A percentile compares a stretch with the other conserved stretches of the same genome.
Evolutionary conservation across 2,797 vertebrate species (phyloP).

Genomic region (Neopelma chrysocephalum): DNA sequence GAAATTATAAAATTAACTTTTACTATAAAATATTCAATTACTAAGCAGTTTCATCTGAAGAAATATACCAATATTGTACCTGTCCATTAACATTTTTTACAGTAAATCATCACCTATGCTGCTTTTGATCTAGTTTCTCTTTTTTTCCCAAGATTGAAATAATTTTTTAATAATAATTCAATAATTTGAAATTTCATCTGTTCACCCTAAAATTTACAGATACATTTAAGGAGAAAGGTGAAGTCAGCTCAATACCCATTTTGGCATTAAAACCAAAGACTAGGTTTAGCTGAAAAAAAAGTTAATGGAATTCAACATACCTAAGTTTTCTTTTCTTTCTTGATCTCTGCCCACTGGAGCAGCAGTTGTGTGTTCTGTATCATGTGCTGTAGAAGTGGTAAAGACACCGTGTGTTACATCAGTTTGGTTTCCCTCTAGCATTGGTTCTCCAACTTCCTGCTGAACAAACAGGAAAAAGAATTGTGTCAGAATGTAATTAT

Average conservation of each 20-base stretch:
- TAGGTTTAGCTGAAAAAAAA: background rate
- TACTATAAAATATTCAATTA: background rate
- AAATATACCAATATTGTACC: background rate
- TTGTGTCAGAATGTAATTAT: slow-evolving; percentile 64
- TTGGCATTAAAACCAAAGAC: background rate
- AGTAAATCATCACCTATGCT: background rate
- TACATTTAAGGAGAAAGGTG: background rate
- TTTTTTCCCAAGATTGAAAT: background rate
- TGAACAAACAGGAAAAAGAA: slow-evolving; percentile 90
- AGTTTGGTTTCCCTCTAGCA: slow-evolving; percentile 72
- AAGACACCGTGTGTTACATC: slow-evolving; percentile 42
- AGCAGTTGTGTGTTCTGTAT: slow-evolving; percentile 6
- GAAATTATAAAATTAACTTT: background rate
- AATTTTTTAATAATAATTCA: background rate
- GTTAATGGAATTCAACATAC: slow-evolving; percentile 49
- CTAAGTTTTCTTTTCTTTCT: slow-evolving; percentile 51
- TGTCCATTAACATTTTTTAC: background rate
- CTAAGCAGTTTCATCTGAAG: background rate
- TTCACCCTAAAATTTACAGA: background rate
- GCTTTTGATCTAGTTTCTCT: background rate
- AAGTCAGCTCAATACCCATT: background rate
- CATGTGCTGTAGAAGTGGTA: slow-evolving; percentile 27
- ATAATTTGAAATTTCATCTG: background rate
- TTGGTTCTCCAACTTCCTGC: slow-evolving; percentile 85
- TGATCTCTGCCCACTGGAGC: background rate